These are phyloP conservation scores for Platycnemis pennipes DNA, from an alignment of 2,888 invertebrate species.

Conservation along the genomic window DNA sequence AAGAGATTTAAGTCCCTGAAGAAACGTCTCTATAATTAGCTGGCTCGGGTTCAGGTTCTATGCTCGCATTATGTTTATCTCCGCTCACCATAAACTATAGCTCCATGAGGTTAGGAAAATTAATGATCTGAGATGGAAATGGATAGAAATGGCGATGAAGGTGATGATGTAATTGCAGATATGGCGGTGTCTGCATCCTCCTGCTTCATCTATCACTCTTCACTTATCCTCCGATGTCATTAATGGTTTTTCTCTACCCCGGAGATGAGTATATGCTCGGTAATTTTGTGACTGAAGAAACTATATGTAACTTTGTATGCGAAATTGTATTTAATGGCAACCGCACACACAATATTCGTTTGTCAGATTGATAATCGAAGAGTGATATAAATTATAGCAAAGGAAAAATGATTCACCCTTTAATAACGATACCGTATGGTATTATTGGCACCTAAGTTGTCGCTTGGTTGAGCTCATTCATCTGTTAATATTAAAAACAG, in stretches of 20 bases:
- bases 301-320: too few species aligned
- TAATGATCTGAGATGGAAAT: conserved; percentile 4
- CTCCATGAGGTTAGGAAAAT: not conserved
- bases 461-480: too few species aligned
- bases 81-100: not conserved
- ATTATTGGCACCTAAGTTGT: too few species aligned
- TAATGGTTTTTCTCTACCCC: not conserved
- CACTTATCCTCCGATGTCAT: not conserved
- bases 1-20: not conserved
- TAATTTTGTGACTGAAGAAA: not conserved
- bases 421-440: too few species aligned
- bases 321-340: too few species aligned
- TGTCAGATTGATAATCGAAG: too few species aligned
- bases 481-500: too few species aligned
- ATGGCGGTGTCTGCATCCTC: not conserved
- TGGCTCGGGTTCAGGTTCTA: not conserved
- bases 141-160: not conserved
- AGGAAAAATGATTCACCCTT: too few species aligned
- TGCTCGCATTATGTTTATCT: not conserved
- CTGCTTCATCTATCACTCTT: not conserved
- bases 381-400: too few species aligned
- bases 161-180: not conserved
- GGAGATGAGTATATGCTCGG: not conserved
- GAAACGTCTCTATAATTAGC: not conserved
- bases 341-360: too few species aligned